Evolutionary conservation across 1,140 invertebrate species (phyloP).

Genomic region (Dinothrombium tinctorium): DNA sequence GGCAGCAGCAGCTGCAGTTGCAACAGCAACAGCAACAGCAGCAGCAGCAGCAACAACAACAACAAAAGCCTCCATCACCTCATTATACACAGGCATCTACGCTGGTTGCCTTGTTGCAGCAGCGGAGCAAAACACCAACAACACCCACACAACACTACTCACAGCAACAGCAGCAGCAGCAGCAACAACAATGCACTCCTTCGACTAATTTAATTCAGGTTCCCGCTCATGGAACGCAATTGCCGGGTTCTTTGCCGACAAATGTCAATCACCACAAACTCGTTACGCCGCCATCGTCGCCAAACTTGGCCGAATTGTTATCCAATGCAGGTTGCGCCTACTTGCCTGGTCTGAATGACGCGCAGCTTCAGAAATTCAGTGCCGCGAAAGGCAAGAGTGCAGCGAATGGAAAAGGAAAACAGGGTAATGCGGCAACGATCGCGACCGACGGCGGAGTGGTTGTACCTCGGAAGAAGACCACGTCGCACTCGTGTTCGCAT

Average conservation of each 20-base stretch:
- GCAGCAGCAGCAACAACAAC: conserved; percentile 11
- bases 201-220: not conserved
- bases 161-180: not conserved
- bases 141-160: not conserved
- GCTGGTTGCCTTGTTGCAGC: not conserved
- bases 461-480: conserved; percentile 23
- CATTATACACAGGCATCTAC: conserved; percentile 4
- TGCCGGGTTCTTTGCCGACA: not conserved
- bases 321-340: no score
- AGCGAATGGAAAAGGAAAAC: no score
- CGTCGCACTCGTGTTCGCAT: conserved; percentile 35
- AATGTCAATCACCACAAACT: conserved; percentile 19
- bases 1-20: not conserved
- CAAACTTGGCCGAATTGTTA: conserved; percentile 26
- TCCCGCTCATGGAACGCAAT: not conserved
- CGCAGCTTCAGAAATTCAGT: no score
- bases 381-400: no score
- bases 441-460: no score
- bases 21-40: conserved; percentile 1
- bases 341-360: no score
- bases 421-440: no score
- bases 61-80: conserved; percentile 6
- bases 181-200: not conserved
- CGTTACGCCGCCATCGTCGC: conserved; percentile 31
- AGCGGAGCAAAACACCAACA: not conserved